Evolutionary conservation across 2,113 vertebrate genomes (phyloP), one percentile per base, ranked within the genome.

Genomic region (Hippocampus abdominalis): DNA sequence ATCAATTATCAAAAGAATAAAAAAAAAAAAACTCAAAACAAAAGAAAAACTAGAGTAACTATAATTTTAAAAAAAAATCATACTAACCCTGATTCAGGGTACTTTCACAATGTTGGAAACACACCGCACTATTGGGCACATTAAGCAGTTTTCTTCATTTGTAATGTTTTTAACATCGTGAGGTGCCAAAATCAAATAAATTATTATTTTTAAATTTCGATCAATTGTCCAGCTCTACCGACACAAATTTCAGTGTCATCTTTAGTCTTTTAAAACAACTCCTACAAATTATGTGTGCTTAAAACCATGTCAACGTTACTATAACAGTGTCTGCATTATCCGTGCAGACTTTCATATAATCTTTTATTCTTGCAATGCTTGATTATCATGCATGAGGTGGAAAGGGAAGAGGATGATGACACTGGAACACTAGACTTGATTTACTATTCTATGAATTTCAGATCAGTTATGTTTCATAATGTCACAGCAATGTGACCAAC

Each of bases 391-490:
- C 94, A 94, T 2, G 32, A 23, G 75, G 56, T 27, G 16, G 64
- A 12, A 6, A 49, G 46, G 62, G 46, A 49, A 74, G 61, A n/a
- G 20, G 66, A 4, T n/a, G 40, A 64, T 16, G 54, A 74, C 70
- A 46, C 92, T 85, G 89, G 92, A 90, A 93, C 95, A 91, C 86
- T 95, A 94, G 96, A 97, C 94, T 96, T 98, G 96, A 96, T 97
- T 97, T 96, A 95, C 94, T 96, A 96, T 97, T 98, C 95, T 93
- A 96, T 98, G 94, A 98, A 98, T 98, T 95, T 94, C 94, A 96
- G 94, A 97, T 98, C 93, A 95, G 95, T 97, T 96, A 94, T 94
- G 94, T 96, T 96, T 96, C 94, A 94, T 96, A 95, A 96, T 96
- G 94, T 96, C 95, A 95, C 92, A 95, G 94, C 84, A 86, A 71